phyloP scores from a whole-genome alignment of 2,888 invertebrate genomes.

The Iselma pallidipennis region DNA sequence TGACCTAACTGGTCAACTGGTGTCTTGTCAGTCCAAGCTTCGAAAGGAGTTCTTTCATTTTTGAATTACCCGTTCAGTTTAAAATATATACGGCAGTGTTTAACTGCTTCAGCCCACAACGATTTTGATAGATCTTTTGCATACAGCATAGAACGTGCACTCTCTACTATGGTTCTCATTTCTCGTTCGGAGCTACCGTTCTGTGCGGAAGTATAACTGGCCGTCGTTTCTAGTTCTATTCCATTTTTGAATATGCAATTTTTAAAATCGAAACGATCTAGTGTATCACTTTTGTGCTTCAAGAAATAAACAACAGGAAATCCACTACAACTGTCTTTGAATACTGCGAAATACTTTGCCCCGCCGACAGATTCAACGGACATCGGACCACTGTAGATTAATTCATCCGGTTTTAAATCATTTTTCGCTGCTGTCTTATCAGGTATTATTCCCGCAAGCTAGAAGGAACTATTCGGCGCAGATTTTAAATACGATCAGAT shows the following conservation, averaged over 20 bases:
- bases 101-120: conserved; percentile 25
- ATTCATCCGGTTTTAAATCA: conserved; percentile 8
- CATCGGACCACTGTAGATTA: conserved; percentile 25
- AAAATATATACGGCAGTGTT: too few species aligned
- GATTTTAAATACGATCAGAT: too few species aligned
- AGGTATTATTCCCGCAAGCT: too few species aligned
- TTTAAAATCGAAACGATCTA: conserved; percentile 17
- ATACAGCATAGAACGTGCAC: conserved; percentile 22
- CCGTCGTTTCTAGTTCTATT: conserved; percentile 8
- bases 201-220: conserved; percentile 14
- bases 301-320: conserved; percentile 25
- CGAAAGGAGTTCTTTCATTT: conserved; percentile 7
- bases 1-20: conserved; percentile 35
- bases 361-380: conserved; percentile 18
- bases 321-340: conserved; percentile 25
- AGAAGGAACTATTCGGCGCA: too few species aligned
- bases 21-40: conserved; percentile 16
- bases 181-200: conserved; percentile 19
- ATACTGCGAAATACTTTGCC: conserved; percentile 21
- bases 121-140: conserved; percentile 13
- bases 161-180: conserved; percentile 19
- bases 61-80: background rate
- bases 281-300: conserved; percentile 20
- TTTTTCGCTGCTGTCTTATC: background rate
- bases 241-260: conserved; percentile 8